Evolutionary conservation across 2,797 vertebrate species (phyloP).

Genomic region (Pseudochirops corinnae): DNA sequence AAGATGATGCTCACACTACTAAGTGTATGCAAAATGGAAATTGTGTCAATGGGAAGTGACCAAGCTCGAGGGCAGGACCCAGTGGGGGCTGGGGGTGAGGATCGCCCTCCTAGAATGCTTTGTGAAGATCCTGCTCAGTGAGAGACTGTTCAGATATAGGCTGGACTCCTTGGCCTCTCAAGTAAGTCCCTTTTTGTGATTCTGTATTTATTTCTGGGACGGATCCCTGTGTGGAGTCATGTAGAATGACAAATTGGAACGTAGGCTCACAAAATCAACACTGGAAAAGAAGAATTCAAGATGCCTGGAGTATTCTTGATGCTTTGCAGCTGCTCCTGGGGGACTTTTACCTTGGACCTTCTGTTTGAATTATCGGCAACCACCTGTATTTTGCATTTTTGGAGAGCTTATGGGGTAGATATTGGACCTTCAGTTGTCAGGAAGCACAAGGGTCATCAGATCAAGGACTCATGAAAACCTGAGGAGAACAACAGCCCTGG

Average conservation of each 20-base stretch:
- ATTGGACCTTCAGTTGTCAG: not conserved
- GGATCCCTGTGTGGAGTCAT: not conserved
- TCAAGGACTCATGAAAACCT: not conserved
- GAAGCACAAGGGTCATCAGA: not conserved
- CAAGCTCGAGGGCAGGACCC: not conserved
- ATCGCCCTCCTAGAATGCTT: not conserved
- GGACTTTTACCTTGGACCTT: not conserved
- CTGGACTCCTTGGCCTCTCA: not conserved
- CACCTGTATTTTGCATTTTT: not conserved
- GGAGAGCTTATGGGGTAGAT: not conserved
- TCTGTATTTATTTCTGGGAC: not conserved
- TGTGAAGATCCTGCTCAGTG: not conserved
- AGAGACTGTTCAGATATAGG: not conserved
- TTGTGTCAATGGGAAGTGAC: not conserved
- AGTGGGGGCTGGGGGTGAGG: too few relatives aligned
- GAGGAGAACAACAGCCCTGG: not conserved
- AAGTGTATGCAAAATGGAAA: not conserved
- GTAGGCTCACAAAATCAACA: not conserved
- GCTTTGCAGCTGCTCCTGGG: not conserved
- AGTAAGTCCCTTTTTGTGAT: not conserved
- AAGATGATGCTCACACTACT: not conserved
- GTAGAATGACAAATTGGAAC: not conserved
- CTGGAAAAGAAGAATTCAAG: not conserved
- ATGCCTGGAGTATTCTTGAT: not conserved
- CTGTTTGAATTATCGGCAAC: not conserved